Percentiles rank a stretch among this genome's conserved stretches.
phyloP scores from a whole-genome alignment of 2,888 invertebrate species.

The Galerucella nymphaeae region DNA sequence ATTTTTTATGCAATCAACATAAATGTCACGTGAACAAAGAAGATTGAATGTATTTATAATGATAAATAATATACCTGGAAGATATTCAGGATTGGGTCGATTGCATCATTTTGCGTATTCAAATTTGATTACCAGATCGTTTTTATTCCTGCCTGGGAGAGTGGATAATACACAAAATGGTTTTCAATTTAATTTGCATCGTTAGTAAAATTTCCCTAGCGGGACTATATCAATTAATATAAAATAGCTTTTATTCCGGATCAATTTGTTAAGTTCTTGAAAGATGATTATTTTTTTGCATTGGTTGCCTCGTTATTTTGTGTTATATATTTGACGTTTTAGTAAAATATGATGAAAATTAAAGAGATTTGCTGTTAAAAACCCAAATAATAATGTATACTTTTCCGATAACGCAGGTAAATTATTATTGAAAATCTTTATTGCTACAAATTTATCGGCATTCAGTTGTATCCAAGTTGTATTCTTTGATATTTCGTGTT shows the following conservation, averaged over 20 bases:
- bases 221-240: conserved; percentile 27
- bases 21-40: not conserved
- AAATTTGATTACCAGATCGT: conserved; percentile 30
- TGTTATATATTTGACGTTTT: not conserved
- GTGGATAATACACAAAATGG: conserved; percentile 31
- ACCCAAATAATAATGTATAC: too few relatives aligned
- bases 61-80: conserved; percentile 5
- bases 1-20: too few relatives aligned
- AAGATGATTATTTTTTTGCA: not conserved
- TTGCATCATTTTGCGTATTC: conserved; percentile 20
- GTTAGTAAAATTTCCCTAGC: conserved; percentile 37
- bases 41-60: conserved; percentile 5
- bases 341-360: not conserved
- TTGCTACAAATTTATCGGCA: too few relatives aligned
- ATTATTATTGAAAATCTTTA: too few relatives aligned
- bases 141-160: conserved; percentile 27
- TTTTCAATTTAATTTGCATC: conserved; percentile 39
- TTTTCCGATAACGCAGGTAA: too few relatives aligned
- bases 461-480: too few relatives aligned
- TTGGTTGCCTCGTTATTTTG: not conserved
- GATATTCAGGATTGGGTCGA: conserved; percentile 15
- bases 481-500: too few relatives aligned
- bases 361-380: not conserved
- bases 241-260: conserved; percentile 11
- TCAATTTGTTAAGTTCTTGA: conserved; percentile 4